Evolutionary conservation across 2,113 vertebrate genomes (phyloP).

Genomic region (Bombycilla garrulus): DNA sequence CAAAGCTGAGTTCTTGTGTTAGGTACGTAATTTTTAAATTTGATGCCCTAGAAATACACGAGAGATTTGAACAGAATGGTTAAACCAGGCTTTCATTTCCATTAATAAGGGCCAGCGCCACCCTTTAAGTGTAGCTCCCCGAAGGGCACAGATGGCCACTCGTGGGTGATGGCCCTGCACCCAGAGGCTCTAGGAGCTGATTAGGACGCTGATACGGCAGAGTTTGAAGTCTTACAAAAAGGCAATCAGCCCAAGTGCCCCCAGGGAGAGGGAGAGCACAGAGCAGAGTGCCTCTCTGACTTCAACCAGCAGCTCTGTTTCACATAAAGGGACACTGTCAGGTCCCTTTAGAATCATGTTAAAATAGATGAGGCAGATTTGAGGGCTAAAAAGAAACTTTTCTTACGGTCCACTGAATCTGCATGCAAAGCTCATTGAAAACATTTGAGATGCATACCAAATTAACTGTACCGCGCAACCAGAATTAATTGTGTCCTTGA

Average conservation of each 20-base stretch:
- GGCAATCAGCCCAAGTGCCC: background rate
- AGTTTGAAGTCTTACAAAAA: background rate
- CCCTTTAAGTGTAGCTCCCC: background rate
- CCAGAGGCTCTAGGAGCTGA: background rate
- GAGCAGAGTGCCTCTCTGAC: constrained; percentile 8
- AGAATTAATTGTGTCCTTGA: constrained; percentile 62
- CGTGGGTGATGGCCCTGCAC: background rate
- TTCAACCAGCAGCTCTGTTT: constrained; percentile 53
- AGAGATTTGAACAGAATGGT: background rate
- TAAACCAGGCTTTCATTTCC: background rate
- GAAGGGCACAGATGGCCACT: background rate
- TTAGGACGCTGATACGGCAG: background rate
- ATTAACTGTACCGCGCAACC: constrained; percentile 38
- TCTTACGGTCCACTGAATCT: constrained; percentile 23
- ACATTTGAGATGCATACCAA: constrained; percentile 56
- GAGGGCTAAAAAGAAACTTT: constrained; percentile 54
- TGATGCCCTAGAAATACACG: background rate
- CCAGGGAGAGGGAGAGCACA: background rate
- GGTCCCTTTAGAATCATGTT: constrained; percentile 43
- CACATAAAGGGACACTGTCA: constrained; percentile 45
- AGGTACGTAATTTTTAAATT: background rate
- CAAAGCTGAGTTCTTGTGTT: background rate
- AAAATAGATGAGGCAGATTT: constrained; percentile 51
- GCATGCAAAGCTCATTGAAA: constrained; percentile 41
- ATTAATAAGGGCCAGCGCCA: background rate